These are phyloP conservation scores for Mimachlamys varia DNA, from an alignment of 2,888 invertebrate species.

Conservation along the genomic window DNA sequence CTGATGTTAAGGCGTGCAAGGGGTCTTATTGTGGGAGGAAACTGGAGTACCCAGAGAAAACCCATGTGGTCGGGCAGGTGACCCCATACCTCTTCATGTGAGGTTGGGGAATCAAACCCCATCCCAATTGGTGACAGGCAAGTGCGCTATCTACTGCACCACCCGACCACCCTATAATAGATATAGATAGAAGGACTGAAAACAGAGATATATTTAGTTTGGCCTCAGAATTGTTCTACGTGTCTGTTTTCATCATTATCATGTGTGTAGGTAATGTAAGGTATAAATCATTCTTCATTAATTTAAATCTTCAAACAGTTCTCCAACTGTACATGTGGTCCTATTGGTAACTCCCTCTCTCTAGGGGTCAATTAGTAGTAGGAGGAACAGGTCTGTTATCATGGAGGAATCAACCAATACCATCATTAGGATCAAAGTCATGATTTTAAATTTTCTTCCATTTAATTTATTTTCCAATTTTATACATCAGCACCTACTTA, in stretches of 20 bases:
- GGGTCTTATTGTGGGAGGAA: too few relatives aligned
- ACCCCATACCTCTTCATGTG: too few relatives aligned
- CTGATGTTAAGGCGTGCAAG: too few relatives aligned
- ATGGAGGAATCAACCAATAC: background rate
- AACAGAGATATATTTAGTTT: background rate
- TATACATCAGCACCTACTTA: background rate
- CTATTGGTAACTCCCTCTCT: background rate
- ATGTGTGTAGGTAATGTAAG: background rate
- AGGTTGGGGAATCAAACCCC: too few relatives aligned
- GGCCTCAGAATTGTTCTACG: background rate
- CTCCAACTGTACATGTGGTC: background rate
- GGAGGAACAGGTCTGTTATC: background rate
- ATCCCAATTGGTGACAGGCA: too few relatives aligned
- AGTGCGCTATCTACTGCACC: too few relatives aligned
- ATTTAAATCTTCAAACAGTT: constrained; percentile 19
- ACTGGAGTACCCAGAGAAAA: too few relatives aligned
- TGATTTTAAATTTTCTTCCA: background rate
- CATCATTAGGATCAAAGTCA: background rate
- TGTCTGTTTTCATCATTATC: background rate
- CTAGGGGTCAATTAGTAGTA: background rate
- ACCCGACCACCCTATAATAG: too few relatives aligned
- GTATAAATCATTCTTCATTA: background rate
- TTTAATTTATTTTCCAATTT: constrained; percentile 7
- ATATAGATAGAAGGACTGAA: background rate
- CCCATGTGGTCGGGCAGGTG: too few relatives aligned